Conservation (phyloP, 2,888 invertebrate species). For the Leucozona laternaria region DNA sequence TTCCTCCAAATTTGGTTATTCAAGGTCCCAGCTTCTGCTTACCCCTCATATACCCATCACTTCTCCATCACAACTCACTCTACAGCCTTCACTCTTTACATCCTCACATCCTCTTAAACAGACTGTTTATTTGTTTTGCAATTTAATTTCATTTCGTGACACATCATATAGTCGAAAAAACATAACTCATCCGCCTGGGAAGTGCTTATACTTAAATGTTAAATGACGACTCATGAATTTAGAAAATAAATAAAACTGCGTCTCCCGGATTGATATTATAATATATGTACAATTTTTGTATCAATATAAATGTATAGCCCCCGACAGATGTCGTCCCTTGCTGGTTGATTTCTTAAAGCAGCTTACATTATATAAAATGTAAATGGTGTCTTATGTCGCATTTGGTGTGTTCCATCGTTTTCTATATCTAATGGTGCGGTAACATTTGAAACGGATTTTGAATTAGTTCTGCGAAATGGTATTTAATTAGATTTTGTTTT, state of each 20-base stretch:
- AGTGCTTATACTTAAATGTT: constrained; percentile 41
- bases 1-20: not conserved
- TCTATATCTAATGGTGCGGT: constrained; percentile 39
- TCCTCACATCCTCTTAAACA: constrained; percentile 1
- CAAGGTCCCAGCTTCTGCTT: not conserved
- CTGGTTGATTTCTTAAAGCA: constrained; percentile 8
- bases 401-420: constrained; percentile 12
- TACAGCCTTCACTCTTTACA: not conserved
- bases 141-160: constrained; percentile 45
- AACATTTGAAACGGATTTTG: constrained; percentile 36
- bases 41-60: not conserved
- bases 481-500: constrained; percentile 46
- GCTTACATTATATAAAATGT: too few species aligned
- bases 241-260: constrained; percentile 31
- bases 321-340: constrained; percentile 32
- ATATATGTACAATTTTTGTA: not conserved
- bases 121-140: constrained; percentile 49
- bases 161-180: constrained; percentile 19
- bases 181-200: constrained; percentile 63
- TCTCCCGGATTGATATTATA: constrained; percentile 18
- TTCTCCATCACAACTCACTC: not conserved
- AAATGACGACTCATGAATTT: constrained; percentile 45
- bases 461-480: constrained; percentile 60
- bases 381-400: constrained; percentile 11
- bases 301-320: not conserved